Percentiles rank a stretch among this genome's conserved stretches.
phyloP scores from a whole-genome alignment of 2,888 invertebrate species.

The Agrotis segetum region DNA sequence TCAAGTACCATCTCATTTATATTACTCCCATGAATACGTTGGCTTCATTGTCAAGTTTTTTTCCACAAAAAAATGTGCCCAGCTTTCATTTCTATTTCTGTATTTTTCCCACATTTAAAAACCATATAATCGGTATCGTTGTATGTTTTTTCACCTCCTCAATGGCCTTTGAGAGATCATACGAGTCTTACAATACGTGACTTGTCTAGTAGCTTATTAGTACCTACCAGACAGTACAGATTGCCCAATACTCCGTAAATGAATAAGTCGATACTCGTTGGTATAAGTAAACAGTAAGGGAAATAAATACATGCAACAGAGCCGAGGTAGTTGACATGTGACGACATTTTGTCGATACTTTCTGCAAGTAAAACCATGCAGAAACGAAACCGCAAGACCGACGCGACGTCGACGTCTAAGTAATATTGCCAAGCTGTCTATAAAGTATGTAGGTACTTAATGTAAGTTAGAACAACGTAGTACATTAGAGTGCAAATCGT shows the following conservation, averaged over 20 bases:
- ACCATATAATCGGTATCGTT: background rate
- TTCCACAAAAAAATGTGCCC: background rate
- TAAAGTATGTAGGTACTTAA: constrained; percentile 22
- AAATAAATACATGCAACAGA: constrained; percentile 24
- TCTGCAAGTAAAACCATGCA: constrained; percentile 29
- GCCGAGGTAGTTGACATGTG: constrained; percentile 22
- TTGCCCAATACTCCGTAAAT: constrained; percentile 11
- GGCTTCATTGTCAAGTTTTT: constrained; percentile 23
- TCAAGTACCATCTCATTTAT: constrained; percentile 8
- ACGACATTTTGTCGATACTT: constrained; percentile 32
- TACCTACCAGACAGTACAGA: background rate
- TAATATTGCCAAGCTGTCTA: constrained; percentile 10
- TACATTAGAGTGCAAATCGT: constrained; percentile 48
- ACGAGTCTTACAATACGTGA: background rate
- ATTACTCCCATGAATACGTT: constrained; percentile 19
- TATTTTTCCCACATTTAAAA: constrained; percentile 34
- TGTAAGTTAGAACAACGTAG: constrained; percentile 21
- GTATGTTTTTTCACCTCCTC: background rate
- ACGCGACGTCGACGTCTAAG: constrained; percentile 20
- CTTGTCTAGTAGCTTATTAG: background rate
- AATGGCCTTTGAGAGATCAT: constrained; percentile 2
- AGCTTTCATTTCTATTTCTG: constrained; percentile 42
- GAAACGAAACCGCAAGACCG: constrained; percentile 30
- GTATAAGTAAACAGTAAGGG: constrained; percentile 10
- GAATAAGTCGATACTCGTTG: constrained; percentile 22